Base-by-base conservation (phyloP, 2,113 vertebrate species). In the Cephalopholis sonnerati region DNA sequence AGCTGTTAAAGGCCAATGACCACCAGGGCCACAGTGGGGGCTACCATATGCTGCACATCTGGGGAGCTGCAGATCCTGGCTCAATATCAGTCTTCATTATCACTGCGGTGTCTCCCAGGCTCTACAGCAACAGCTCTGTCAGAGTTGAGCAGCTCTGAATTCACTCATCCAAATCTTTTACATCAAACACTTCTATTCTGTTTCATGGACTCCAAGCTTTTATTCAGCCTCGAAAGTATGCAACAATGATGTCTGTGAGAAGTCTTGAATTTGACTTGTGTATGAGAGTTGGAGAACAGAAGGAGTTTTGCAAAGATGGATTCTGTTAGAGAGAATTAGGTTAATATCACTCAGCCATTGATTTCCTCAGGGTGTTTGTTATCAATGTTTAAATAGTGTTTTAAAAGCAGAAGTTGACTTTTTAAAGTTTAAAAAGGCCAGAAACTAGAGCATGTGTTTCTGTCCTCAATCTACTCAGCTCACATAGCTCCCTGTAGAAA, bases 321-420 rank as follows among this genome's bases (percentile, higher is more conserved):
- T 48, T 70, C 25, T 86, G 75, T 81, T 67, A 67, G 67, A 83
- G 73, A 89, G 80, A 92, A 90, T 81, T 85, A 78, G 90, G 83
- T 88, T 83, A 87, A 82, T 87, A 88, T 85, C 82, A 62, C 66
- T 91, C 87, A 78, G 55, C 57, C 51, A 72, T 51, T 76, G 84
- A 90, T 85, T 78, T 76, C 25, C 79, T 78, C 63, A 68, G 57
- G 65, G 74, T 15, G 1, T 57, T 76, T 27, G 24, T 74, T 82
- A 81, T 89, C 74, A 89, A 88, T n/a, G n/a, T n/a, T n/a, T n/a
- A n/a, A n/a, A n/a, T n/a, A n/a, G n/a, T 89, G 76, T 86, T 91
- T 88, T 90, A 88, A 85, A 81, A 82, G 83, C 55, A 80, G 59
- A 74, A 81, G 59, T 77, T 59, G 25, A 84, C 5, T 59, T 59